Percentiles rank a stretch among this genome's conserved stretches.
Evolutionary conservation across 2,888 invertebrate species (phyloP).

Genomic region (Phytoseiulus persimilis): DNA sequence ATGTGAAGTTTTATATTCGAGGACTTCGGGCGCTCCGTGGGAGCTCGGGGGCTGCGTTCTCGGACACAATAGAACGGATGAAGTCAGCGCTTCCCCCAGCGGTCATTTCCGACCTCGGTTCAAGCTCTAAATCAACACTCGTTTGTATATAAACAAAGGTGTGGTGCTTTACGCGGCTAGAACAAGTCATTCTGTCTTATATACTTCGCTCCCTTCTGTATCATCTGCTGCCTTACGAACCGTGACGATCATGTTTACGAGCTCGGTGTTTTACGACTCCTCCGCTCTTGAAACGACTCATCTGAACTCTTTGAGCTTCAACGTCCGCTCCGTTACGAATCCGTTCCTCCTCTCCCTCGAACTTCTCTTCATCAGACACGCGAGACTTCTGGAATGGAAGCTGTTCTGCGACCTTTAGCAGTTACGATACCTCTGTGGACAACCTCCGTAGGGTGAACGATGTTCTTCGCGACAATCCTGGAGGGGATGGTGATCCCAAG

Average conservation of each 20-base stretch:
- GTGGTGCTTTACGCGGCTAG: not conserved
- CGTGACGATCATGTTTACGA: not conserved
- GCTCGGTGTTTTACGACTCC: not conserved
- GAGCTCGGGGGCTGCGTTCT: too few relatives aligned
- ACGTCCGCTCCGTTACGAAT: not conserved
- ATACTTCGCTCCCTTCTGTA: not conserved
- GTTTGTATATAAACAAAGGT: not conserved
- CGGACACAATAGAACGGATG: not conserved
- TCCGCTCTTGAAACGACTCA: not conserved
- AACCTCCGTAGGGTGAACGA: too few relatives aligned
- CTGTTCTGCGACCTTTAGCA: too few relatives aligned
- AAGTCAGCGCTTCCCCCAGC: not conserved
- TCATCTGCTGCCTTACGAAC: not conserved
- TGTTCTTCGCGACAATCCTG: too few relatives aligned
- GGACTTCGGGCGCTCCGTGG: too few relatives aligned
- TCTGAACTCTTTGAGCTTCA: not conserved
- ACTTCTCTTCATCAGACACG: too few relatives aligned
- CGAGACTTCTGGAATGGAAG: too few relatives aligned
- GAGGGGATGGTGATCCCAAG: too few relatives aligned
- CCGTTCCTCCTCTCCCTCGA: too few relatives aligned
- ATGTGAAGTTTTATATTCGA: too few relatives aligned
- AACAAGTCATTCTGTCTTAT: not conserved
- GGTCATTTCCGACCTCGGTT: not conserved
- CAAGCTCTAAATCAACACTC: not conserved
- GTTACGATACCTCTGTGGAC: too few relatives aligned